Evolutionary conservation across 2,113 vertebrate species (phyloP).

Genomic region (Cyphomyrus discorhynchus): DNA sequence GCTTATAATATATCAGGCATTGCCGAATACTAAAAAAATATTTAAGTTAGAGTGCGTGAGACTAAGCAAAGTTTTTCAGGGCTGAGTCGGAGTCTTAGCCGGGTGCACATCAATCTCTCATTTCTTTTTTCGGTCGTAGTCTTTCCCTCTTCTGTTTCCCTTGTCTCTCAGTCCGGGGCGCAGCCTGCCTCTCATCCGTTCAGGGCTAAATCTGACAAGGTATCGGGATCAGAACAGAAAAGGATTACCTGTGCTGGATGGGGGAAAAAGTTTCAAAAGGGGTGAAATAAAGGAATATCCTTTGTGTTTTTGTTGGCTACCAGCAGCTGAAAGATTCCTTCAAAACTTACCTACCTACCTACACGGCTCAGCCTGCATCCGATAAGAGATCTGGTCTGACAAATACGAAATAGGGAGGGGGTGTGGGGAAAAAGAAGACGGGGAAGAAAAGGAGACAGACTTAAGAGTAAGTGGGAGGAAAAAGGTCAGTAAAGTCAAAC

Average conservation of each 20-base stretch:
- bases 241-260: constrained; percentile 31
- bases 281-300: constrained; percentile 38
- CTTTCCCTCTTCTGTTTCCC: background rate
- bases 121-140: background rate
- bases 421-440: constrained; percentile 44
- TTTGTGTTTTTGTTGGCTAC: constrained; percentile 47
- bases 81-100: background rate
- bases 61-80: background rate
- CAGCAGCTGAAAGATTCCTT: constrained; percentile 50
- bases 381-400: constrained; percentile 55
- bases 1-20: background rate
- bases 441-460: constrained; percentile 49
- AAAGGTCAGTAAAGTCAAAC: constrained; percentile 27
- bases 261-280: constrained; percentile 11
- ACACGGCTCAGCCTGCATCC: constrained; percentile 52
- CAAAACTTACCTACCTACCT: constrained; percentile 38
- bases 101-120: background rate
- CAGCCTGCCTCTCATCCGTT: constrained; percentile 20
- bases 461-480: constrained; percentile 43
- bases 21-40: background rate
- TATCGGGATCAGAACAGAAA: background rate
- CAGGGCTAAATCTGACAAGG: constrained; percentile 23
- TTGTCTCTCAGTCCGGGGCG: background rate
- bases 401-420: constrained; percentile 48
- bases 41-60: background rate